Base-by-base conservation (phyloP, 35 echinoderm and acorn worm species). In the Holothuria glaberrima region DNA sequence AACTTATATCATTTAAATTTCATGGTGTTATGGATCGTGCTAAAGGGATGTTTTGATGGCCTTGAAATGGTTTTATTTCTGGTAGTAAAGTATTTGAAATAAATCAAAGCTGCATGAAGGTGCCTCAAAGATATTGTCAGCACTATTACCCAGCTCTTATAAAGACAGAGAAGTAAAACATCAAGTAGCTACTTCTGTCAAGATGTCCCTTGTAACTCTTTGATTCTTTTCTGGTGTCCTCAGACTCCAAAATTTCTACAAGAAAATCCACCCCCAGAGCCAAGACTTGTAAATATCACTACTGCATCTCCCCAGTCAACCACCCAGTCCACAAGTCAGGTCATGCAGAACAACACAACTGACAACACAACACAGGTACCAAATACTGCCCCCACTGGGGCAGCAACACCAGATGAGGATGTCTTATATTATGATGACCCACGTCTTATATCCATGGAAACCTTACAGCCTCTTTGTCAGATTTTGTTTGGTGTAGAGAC, bases 211-310 rank as follows among this genome's bases (percentile, higher is more conserved):
- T 68, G 9, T 12, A 12, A 1, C 7, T 77, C 2, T 33, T 16
- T 5, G 2, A 77, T 22, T 48, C 22, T 75, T 33, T 62, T 86
- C 16, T 68, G 27, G 12, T 33, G 16, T 78, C 41, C 5, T 4
- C 74, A 94, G 89, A 88, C 89, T 30, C 93, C 93, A 12, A 14
- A 69, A 5, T 94, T 94, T 66, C 62, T 91, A 24, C 89, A 94
- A 67, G 89, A 94, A 29, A 90, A 86, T 75, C 86, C 86, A 1
- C 81, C 68, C 5, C 93, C 88, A 25, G 59, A 28, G 0, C 89
- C 89, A 27, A 68, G 82, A 29, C 60, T 91, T 18, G 89, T 91
- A 33, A 94, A 94, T 58, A 6, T 60, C 6, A 94, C 83, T 0
- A 52, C 75, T 14, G 27, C 3, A 61, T 41, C 71, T 73, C 26